phyloP scores from a whole-genome alignment of 2,797 vertebrate species.

The Xyrichtys novacula region DNA sequence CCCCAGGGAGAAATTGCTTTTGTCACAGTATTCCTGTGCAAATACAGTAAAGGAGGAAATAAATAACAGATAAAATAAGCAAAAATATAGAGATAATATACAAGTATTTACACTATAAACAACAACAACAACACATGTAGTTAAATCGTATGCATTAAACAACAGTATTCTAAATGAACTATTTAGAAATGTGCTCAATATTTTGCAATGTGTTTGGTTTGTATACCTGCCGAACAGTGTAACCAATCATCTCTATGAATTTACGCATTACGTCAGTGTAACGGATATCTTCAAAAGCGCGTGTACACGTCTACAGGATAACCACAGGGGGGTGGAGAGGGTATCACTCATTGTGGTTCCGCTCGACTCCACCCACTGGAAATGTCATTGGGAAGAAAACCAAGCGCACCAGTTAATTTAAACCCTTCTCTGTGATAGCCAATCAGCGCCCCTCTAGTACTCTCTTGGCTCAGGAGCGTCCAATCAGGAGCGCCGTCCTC shows the following conservation, averaged over 20 bases:
- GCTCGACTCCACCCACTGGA: conserved; percentile 1
- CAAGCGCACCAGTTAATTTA: conserved; percentile 22
- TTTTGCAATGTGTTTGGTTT: neutral
- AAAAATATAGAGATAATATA: no score
- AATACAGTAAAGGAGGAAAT: no score
- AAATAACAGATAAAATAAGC: no score
- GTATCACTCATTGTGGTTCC: accelerated
- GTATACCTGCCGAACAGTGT: neutral
- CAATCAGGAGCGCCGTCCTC: conserved; percentile 72
- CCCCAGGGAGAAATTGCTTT: no score
- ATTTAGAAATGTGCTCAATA: no score
- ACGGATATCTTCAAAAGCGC: neutral
- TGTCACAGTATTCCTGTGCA: no score
- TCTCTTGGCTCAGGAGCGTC: conserved; percentile 24
- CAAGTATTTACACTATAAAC: no score
- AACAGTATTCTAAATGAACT: no score
- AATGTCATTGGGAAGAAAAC: accelerated
- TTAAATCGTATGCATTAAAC: no score
- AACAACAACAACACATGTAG: no score
- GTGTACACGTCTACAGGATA: accelerated
- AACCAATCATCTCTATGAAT: conserved; percentile 64
- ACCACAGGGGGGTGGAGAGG: conserved; percentile 2
- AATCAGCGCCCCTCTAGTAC: conserved; percentile 67
- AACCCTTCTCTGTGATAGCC: conserved; percentile 46
- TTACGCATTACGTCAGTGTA: conserved; percentile 45